phyloP scores from a whole-genome alignment of 1,140 invertebrate genomes.

The Dufourea novaeangliae region DNA sequence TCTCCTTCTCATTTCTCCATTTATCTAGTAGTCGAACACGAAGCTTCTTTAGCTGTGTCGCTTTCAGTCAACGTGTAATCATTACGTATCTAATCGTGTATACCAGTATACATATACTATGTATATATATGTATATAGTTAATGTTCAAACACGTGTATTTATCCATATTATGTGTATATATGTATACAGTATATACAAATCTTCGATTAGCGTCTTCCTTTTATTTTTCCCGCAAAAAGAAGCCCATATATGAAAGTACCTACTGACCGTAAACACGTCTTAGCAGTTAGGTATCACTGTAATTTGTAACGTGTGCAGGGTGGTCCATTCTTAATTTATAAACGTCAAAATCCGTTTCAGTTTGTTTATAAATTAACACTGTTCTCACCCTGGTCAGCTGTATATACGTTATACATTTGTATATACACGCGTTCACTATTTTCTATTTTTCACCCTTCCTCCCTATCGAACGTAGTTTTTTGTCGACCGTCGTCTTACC shows the following conservation, averaged over 20 bases:
- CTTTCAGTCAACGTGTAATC: constrained; percentile 75
- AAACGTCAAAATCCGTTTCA: too few relatives aligned
- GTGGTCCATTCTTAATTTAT: too few relatives aligned
- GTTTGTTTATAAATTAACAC: too few relatives aligned
- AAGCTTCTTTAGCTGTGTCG: constrained; percentile 78
- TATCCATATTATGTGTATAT: not conserved
- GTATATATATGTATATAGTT: not conserved
- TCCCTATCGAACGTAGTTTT: constrained; percentile 61
- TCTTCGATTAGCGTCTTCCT: not conserved
- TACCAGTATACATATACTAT: not conserved
- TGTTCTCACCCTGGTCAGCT: too few relatives aligned
- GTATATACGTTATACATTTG: too few relatives aligned
- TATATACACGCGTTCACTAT: constrained; percentile 6
- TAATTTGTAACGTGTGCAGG: not conserved
- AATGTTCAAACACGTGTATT: too few relatives aligned
- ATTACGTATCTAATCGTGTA: constrained; percentile 29
- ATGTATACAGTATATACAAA: not conserved
- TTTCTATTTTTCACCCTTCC: constrained; percentile 38
- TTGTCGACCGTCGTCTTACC: constrained; percentile 66
- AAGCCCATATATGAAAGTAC: too few relatives aligned
- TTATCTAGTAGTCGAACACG: constrained; percentile 70
- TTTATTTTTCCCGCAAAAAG: not conserved
- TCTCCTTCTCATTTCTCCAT: constrained; percentile 9
- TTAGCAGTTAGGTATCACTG: not conserved
- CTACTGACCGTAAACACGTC: not conserved